A percentile compares a stretch with the other conserved stretches of the same genome.
Conservation (phyloP, 2,888 invertebrate species). For the Agrochola macilenta region DNA sequence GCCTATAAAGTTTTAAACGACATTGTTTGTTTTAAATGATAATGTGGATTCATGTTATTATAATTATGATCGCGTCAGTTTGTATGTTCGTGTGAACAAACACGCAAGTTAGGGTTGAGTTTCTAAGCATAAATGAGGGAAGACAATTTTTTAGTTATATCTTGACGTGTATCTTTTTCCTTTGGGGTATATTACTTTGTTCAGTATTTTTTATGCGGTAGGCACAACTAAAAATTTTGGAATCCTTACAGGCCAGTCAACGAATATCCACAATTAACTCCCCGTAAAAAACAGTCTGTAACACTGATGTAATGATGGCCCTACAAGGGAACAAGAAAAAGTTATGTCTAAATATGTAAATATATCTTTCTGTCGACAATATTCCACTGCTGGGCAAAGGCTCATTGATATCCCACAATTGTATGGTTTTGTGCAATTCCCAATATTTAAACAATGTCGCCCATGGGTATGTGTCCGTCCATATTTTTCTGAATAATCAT, state of each 20-base stretch:
- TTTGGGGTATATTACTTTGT: background rate
- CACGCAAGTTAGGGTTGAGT: background rate
- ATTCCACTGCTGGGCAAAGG: no score
- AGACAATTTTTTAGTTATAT: background rate
- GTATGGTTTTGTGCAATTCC: no score
- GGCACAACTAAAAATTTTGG: background rate
- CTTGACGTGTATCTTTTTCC: no score
- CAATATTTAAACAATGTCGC: no score
- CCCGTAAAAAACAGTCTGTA: no score
- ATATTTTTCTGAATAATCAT: no score
- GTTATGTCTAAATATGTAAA: background rate
- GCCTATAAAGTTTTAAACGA: constrained; percentile 50
- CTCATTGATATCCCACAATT: background rate
- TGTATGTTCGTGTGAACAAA: constrained; percentile 2
- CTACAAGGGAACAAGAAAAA: no score
- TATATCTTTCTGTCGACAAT: background rate
- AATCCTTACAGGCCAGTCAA: background rate
- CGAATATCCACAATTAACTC: background rate
- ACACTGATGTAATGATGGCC: background rate
- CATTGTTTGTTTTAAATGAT: constrained; percentile 42
- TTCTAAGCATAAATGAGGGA: background rate
- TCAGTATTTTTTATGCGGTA: no score
- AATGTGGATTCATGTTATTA: constrained; percentile 24
- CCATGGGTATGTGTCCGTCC: no score
- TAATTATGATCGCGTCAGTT: constrained; percentile 14